These are phyloP conservation scores for Donacobius atricapilla DNA, from an alignment of 2,113 vertebrate species.

Conservation along the genomic window DNA sequence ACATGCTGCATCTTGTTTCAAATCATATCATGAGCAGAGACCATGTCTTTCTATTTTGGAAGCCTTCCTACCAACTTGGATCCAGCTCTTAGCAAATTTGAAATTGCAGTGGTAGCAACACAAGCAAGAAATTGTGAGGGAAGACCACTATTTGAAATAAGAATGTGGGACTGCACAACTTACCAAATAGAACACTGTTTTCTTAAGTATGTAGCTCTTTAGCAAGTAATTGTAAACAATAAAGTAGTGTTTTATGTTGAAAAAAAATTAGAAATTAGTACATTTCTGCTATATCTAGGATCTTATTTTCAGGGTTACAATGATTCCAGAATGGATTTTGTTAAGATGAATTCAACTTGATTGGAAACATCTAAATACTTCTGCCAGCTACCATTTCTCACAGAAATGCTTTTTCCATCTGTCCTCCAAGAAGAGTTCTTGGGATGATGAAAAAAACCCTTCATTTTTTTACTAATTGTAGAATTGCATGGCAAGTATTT, in stretches of 20 bases:
- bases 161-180: neutral
- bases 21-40: neutral
- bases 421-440: neutral
- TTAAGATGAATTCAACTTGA: neutral
- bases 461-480: neutral
- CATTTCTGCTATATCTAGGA: neutral
- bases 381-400: neutral
- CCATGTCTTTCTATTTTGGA: neutral
- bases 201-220: neutral
- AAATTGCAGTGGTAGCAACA: neutral
- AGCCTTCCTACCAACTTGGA: neutral
- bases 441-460: neutral
- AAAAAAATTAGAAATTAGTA: neutral
- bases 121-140: neutral
- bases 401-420: neutral
- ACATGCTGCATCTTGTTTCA: slow-evolving; percentile 14
- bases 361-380: neutral
- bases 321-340: neutral
- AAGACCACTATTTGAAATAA: neutral
- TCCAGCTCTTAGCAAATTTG: neutral
- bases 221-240: neutral
- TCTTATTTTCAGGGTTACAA: neutral
- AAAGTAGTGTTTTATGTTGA: neutral
- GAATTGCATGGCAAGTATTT: neutral
- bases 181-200: neutral